phyloP scores from a whole-genome alignment of 1,140 invertebrate genomes.

The Charaxes varanes region DNA sequence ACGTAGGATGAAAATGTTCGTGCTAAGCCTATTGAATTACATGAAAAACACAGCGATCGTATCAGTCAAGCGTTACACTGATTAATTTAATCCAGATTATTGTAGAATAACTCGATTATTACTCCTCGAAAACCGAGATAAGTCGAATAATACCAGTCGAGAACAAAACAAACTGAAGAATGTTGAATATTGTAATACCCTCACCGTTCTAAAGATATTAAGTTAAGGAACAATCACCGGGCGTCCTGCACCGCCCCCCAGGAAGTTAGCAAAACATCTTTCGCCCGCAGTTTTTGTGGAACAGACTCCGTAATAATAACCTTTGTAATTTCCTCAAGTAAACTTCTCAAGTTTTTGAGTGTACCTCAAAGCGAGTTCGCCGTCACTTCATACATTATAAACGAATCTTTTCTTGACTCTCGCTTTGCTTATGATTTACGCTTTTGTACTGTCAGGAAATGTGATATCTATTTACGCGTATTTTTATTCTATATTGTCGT shows the following conservation, averaged over 20 bases:
- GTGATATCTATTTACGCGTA: no score
- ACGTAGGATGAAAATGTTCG: no score
- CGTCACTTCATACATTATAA: slow-evolving; percentile 30
- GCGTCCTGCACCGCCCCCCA: slow-evolving; percentile 22
- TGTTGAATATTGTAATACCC: slow-evolving; percentile 12
- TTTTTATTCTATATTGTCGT: no score
- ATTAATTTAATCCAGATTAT: no score
- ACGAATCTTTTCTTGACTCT: slow-evolving; percentile 15
- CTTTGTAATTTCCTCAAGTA: slow-evolving; percentile 42
- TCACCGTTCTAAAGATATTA: slow-evolving; percentile 6
- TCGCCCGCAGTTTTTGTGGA: slow-evolving; percentile 29
- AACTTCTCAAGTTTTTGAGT: slow-evolving; percentile 33
- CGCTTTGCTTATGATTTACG: slow-evolving; percentile 4
- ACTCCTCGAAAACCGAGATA: no score
- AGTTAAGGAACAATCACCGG: slow-evolving; percentile 9
- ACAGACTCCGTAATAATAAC: slow-evolving; percentile 41
- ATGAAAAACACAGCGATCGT: no score
- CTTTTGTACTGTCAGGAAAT: no score
- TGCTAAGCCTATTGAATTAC: no score
- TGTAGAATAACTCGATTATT: no score
- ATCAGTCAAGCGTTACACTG: no score
- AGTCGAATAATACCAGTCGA: not conserved
- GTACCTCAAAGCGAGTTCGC: slow-evolving; percentile 32
- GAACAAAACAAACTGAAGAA: slow-evolving; percentile 15
- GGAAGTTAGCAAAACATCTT: slow-evolving; percentile 34